Evolutionary conservation across 2,113 vertebrate species (phyloP).

Genomic region (Myotis yumanensis): DNA sequence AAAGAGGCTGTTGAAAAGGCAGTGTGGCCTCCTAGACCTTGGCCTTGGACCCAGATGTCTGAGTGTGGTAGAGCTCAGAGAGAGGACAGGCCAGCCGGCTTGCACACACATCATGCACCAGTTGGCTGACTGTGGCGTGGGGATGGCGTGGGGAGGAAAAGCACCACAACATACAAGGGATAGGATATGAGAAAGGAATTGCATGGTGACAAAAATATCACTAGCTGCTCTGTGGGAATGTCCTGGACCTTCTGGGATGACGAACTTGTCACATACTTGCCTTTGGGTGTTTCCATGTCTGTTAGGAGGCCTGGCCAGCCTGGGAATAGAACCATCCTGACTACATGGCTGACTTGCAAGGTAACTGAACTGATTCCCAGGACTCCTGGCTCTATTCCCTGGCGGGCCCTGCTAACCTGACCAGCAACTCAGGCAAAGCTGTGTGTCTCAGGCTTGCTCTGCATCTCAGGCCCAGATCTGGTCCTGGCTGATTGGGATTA

Average conservation of each 20-base stretch:
- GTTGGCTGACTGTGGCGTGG: neutral
- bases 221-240: neutral
- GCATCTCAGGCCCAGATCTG: neutral
- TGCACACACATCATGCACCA: accelerated
- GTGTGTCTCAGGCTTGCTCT: neutral
- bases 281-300: neutral
- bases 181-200: neutral
- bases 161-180: neutral
- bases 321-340: neutral
- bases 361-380: neutral
- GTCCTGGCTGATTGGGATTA: neutral
- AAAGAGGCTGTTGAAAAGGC: neutral
- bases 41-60: neutral
- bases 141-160: neutral
- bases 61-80: neutral
- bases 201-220: neutral
- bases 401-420: neutral
- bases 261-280: neutral
- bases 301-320: neutral
- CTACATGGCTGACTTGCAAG: neutral
- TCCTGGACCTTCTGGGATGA: neutral
- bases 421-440: neutral
- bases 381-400: neutral
- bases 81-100: neutral
- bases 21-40: neutral